Conservation (phyloP, 2,797 vertebrate genomes). For the Cygnus olor region DNA sequence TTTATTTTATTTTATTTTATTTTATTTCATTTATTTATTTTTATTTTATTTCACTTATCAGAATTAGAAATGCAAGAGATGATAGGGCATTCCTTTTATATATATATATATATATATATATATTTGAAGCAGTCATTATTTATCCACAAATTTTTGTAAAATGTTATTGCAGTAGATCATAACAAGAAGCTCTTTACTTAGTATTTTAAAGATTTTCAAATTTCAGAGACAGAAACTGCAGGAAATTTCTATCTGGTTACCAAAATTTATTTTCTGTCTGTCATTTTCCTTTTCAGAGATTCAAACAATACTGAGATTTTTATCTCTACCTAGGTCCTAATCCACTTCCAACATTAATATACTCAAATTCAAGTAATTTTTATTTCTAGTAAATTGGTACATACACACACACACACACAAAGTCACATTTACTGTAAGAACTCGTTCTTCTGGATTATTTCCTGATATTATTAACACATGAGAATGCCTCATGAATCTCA, state of each 20-base stretch:
- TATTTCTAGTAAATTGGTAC: background rate
- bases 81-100: background rate
- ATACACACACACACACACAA: too few species aligned
- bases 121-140: background rate
- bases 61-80: background rate
- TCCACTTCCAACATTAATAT: background rate
- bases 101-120: background rate
- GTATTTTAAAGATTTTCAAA: background rate
- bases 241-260: background rate
- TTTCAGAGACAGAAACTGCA: background rate
- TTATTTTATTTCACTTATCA: background rate
- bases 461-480: background rate
- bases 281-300: background rate
- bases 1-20: accelerated
- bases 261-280: background rate
- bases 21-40: background rate
- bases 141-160: background rate
- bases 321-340: background rate
- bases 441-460: background rate
- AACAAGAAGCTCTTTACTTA: background rate
- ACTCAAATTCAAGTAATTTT: background rate
- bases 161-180: background rate
- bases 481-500: background rate
- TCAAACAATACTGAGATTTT: background rate
- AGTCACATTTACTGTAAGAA: accelerated